phyloP scores from a whole-genome alignment of 1,140 invertebrate genomes.

The Heliconius hermathena region DNA sequence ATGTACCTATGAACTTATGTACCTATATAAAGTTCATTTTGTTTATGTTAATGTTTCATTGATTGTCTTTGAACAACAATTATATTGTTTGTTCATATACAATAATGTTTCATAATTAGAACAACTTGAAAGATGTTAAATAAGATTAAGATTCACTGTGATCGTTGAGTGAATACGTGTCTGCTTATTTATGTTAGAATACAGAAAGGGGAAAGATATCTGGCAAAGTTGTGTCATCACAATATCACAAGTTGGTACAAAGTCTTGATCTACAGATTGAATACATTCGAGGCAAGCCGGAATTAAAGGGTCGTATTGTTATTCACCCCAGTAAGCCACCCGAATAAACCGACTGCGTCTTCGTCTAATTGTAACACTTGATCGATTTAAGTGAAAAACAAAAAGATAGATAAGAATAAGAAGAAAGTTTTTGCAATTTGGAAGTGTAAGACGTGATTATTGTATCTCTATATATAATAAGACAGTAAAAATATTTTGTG shows the following conservation, averaged over 20 bases:
- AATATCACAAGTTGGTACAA: slow-evolving; percentile 50
- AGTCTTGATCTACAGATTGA: slow-evolving; percentile 75
- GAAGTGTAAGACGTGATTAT: not conserved
- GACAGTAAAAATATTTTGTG: no score
- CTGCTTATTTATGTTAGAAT: slow-evolving; percentile 41
- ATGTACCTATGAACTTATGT: not conserved
- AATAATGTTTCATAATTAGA: slow-evolving; percentile 29
- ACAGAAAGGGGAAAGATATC: slow-evolving; percentile 48
- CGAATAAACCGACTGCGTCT: slow-evolving; percentile 59
- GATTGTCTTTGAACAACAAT: not conserved
- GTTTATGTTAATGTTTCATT: not conserved
- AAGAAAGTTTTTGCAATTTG: no score
- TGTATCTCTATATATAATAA: no score
- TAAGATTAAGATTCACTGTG: slow-evolving; percentile 25
- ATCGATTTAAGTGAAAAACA: slow-evolving; percentile 52
- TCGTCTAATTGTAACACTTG: slow-evolving; percentile 55
- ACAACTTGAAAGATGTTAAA: slow-evolving; percentile 20
- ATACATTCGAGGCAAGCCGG: slow-evolving; percentile 64
- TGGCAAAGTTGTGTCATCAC: slow-evolving; percentile 45
- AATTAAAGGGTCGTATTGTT: slow-evolving; percentile 77
- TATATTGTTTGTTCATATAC: not conserved
- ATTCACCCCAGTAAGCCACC: slow-evolving; percentile 70
- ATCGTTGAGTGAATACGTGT: slow-evolving; percentile 36
- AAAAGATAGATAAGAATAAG: not conserved
- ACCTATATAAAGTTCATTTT: not conserved